These are phyloP conservation scores for Hiodon tergisus DNA, from an alignment of 2,113 vertebrate genomes.

Conservation along the genomic window DNA sequence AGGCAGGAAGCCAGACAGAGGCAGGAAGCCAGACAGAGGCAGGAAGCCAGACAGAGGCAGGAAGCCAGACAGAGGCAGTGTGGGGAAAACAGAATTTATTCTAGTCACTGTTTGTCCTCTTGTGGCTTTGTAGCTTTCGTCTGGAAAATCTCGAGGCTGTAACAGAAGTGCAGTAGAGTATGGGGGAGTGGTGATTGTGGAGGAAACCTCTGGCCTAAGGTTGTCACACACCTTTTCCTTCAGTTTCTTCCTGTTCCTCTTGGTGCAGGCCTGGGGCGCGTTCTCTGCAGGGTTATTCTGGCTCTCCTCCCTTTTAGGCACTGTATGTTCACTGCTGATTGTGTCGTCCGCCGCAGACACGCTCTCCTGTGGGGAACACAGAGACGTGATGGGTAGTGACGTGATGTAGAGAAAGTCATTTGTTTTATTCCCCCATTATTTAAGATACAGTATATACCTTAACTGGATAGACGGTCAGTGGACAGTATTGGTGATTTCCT, in stretches of 20 bases:
- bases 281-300: slow-evolving; percentile 52
- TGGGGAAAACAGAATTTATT: too few species aligned
- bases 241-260: slow-evolving; percentile 61
- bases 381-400: not conserved
- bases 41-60: too few species aligned
- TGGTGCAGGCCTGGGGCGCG: slow-evolving; percentile 54
- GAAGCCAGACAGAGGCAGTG: too few species aligned
- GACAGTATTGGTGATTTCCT: too few species aligned
- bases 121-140: not conserved
- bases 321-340: slow-evolving; percentile 76
- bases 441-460: too few species aligned
- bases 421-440: not conserved
- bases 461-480: too few species aligned
- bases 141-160: not conserved
- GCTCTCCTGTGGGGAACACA: slow-evolving; percentile 67
- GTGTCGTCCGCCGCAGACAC: slow-evolving; percentile 78
- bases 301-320: slow-evolving; percentile 46
- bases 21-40: too few species aligned
- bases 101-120: too few species aligned
- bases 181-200: too few species aligned
- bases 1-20: too few species aligned
- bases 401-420: not conserved
- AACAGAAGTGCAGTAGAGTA: too few species aligned
- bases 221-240: slow-evolving; percentile 73
- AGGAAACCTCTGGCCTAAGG: not conserved